Percentiles rank a stretch among this genome's conserved stretches.
phyloP scores from a whole-genome alignment of 2,888 invertebrate genomes.

The Aphrophora alni region DNA sequence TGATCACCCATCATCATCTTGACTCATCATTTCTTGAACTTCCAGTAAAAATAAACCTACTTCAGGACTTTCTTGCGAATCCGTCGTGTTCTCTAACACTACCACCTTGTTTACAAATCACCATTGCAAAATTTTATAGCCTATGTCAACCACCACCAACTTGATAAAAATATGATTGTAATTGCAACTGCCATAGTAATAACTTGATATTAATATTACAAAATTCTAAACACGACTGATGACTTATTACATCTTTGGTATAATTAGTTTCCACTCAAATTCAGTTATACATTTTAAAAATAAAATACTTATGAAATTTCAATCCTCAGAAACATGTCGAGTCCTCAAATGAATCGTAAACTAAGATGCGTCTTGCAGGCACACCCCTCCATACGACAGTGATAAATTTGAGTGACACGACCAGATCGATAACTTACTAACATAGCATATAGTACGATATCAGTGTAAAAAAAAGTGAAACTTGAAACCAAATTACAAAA shows the following conservation, averaged over 20 bases:
- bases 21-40: conserved; percentile 45
- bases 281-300: neutral
- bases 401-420: neutral
- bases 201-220: neutral
- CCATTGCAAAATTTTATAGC: conserved; percentile 27
- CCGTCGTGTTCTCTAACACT: conserved; percentile 22
- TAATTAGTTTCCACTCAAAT: neutral
- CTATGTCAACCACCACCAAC: conserved; percentile 9
- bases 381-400: neutral
- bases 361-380: neutral
- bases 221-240: neutral
- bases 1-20: conserved; percentile 85
- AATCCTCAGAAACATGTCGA: neutral
- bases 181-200: conserved; percentile 2
- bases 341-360: neutral
- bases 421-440: too few relatives aligned
- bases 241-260: neutral
- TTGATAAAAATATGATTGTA: conserved; percentile 3
- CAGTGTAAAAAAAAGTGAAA: too few relatives aligned
- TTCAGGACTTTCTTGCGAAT: conserved; percentile 21
- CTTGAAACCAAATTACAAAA: too few relatives aligned
- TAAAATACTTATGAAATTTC: neutral
- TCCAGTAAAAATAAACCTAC: conserved; percentile 28
- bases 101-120: conserved; percentile 27
- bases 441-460: too few relatives aligned